Base-by-base conservation (phyloP, 2,888 invertebrate genomes). In the Heliconius aoede region DNA sequence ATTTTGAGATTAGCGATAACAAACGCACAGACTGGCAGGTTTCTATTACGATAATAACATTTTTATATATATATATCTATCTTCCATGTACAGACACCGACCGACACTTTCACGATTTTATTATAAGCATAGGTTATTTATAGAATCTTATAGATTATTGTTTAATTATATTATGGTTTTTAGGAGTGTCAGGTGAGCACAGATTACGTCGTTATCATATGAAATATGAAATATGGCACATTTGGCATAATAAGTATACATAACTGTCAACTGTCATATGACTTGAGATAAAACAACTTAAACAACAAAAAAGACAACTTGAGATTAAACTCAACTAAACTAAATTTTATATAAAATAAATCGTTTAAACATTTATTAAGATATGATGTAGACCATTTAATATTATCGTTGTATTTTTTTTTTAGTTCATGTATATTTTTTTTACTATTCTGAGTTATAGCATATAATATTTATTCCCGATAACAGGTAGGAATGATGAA, bases 401-500 rank as follows among this genome's bases (percentile, higher is more conserved):
- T 65, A n/a, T 40, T 65, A 24, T 24, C 36, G 15, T 65, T 36
- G 13, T 65, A 26, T 5, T 36, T 36, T 64, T 64, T 32, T 62
- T 21, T 62, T 13, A 36, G 13, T n/a, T 55, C 9, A 26, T 46
- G 18, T n/a, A 21, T 51, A 28, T 51, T 67, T 67, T n/a, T 51
- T 11, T 68, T 68, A 21, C 30, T 46, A 68, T 28, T 11, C 64
- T n/a, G 11, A 3, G 28, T 21, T 51, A 30, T 51, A 21, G 11
- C 21, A 64, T 64, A 46, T 51, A 15, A 65, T 46, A 8, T 28
- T 72, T 26, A 32, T 64, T 58, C 55, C 65, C n/a, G 1, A 28
- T 26, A 65, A 75, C 87, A 95, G 92, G 95, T 95, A 82, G 95
- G 95, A 77, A 95, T 95, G 90, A 95, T 95, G 92, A 95, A 95